Conservation (phyloP, 2,113 vertebrate species). For the Ivindomyrus marchei region DNA sequence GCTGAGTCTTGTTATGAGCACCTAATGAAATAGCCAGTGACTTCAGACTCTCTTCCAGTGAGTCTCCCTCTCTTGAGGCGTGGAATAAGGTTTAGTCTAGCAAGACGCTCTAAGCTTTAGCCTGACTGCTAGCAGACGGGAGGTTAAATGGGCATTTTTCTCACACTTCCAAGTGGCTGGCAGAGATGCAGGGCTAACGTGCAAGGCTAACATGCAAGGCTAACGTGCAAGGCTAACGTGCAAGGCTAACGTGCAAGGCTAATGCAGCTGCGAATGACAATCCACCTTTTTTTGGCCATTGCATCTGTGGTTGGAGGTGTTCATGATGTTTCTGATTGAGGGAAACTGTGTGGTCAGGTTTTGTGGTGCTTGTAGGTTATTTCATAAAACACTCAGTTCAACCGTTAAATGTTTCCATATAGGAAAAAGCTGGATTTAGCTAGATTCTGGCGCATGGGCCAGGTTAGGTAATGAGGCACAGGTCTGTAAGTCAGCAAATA, state of each 20-base stretch:
- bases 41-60: neutral
- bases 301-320: neutral
- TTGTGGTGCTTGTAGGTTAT: neutral
- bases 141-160: neutral
- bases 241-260: neutral
- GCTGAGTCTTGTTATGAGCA: neutral
- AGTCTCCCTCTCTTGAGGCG: neutral
- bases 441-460: neutral
- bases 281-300: neutral
- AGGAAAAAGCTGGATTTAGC: neutral
- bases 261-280: neutral
- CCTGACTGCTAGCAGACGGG: neutral
- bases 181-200: neutral
- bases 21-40: neutral
- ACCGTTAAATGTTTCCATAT: neutral
- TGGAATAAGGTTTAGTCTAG: neutral
- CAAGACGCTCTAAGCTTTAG: neutral
- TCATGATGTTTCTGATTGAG: neutral
- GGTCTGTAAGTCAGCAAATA: neutral
- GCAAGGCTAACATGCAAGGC: neutral
- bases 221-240: neutral
- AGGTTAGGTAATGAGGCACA: neutral
- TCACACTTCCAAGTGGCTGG: neutral
- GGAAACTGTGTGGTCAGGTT: neutral
- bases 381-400: neutral